Evolutionary conservation across 1,140 invertebrate species (phyloP).

Genomic region (Cyclina sinensis): DNA sequence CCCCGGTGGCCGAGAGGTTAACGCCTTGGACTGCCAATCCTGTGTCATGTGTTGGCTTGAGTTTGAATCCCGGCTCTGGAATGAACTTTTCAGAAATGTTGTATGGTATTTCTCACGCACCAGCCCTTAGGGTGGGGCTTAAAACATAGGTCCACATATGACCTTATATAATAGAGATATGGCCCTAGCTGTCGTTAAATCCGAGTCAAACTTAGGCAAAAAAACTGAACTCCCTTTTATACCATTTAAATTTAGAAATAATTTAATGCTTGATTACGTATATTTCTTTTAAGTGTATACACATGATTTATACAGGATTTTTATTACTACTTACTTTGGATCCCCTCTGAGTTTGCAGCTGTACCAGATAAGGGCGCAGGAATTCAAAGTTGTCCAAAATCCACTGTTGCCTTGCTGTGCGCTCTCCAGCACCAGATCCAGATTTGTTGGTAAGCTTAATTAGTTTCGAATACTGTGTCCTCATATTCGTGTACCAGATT

Average conservation of each 20-base stretch:
- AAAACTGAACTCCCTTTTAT: neutral
- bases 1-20: constrained; percentile 1
- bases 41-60: constrained; percentile 22
- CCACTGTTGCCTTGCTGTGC: constrained; percentile 43
- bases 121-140: neutral
- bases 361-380: constrained; percentile 16
- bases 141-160: constrained; percentile 16
- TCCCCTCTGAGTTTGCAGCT: constrained; percentile 38
- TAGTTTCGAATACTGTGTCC: constrained; percentile 32
- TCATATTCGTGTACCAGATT: constrained; percentile 46
- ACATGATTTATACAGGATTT: neutral
- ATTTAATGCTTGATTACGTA: constrained; percentile 39
- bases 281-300: constrained; percentile 28
- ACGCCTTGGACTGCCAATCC: constrained; percentile 10
- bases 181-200: neutral
- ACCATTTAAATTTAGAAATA: constrained; percentile 1
- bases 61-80: constrained; percentile 12
- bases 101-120: constrained; percentile 7
- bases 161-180: constrained; percentile 13
- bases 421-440: constrained; percentile 44
- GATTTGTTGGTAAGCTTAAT: constrained; percentile 39
- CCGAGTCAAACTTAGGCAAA: constrained; percentile 8
- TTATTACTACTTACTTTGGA: constrained; percentile 40
- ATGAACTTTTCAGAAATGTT: constrained; percentile 23
- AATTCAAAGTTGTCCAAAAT: constrained; percentile 37